Evolutionary conservation across 2,888 invertebrate species (phyloP).

Genomic region (Sarcophaga caerulescens): DNA sequence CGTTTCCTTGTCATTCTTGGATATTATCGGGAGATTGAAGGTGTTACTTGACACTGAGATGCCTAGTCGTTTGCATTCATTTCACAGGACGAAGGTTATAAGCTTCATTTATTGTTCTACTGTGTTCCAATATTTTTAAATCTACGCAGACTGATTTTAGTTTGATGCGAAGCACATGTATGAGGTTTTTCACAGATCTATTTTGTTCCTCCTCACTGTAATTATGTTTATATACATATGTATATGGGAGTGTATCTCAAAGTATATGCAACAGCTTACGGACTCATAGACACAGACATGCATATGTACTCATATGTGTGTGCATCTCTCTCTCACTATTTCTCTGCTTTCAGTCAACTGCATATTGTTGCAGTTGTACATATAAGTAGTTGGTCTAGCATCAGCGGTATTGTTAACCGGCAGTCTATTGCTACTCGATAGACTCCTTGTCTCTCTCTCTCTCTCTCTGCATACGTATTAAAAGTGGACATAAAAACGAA

Average conservation of each 20-base stretch:
- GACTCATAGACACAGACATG: constrained; percentile 32
- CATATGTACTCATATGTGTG: not conserved
- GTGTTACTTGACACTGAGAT: too few relatives aligned
- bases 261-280: constrained; percentile 25
- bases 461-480: not conserved
- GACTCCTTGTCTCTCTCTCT: not conserved
- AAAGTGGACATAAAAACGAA: constrained; percentile 26
- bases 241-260: not conserved
- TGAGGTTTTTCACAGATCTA: too few relatives aligned
- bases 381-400: constrained; percentile 7
- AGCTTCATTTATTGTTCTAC: too few relatives aligned
- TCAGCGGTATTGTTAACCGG: not conserved
- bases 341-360: constrained; percentile 14
- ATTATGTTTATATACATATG: not conserved
- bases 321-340: not conserved
- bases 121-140: too few relatives aligned
- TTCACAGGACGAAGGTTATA: too few relatives aligned
- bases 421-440: not conserved
- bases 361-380: constrained; percentile 52
- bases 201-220: too few relatives aligned
- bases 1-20: too few relatives aligned
- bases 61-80: too few relatives aligned
- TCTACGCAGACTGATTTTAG: too few relatives aligned
- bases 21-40: too few relatives aligned
- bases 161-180: too few relatives aligned